phyloP scores from a whole-genome alignment of 2,113 vertebrate species.

The Climacteris rufus region DNA sequence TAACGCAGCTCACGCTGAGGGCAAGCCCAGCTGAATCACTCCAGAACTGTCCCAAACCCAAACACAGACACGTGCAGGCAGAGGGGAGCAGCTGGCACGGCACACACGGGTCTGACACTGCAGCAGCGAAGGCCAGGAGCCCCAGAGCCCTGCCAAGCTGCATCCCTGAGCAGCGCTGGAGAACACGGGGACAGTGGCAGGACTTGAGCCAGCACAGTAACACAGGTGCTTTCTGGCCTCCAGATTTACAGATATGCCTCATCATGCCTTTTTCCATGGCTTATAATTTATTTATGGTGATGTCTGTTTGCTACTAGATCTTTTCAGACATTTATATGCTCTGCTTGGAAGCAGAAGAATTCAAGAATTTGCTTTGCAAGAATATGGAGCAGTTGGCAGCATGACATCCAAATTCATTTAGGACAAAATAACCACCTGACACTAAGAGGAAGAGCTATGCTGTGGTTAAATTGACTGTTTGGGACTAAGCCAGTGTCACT shows the following conservation, averaged over 20 bases:
- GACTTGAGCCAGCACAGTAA: neutral
- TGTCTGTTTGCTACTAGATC: neutral
- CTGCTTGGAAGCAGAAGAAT: neutral
- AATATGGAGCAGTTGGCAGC: neutral
- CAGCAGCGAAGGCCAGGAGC: neutral
- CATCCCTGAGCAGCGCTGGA: neutral
- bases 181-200: fast-evolving
- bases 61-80: fast-evolving
- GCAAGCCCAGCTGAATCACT: fast-evolving
- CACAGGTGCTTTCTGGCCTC: neutral
- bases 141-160: neutral
- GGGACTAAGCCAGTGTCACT: neutral
- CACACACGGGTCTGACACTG: fast-evolving
- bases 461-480: neutral
- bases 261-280: neutral
- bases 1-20: fast-evolving
- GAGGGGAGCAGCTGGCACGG: neutral
- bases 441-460: neutral
- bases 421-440: neutral
- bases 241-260: neutral
- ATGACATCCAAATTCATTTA: neutral
- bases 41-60: neutral
- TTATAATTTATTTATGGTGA: neutral
- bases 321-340: neutral
- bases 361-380: neutral